Conservation (phyloP, 2,797 vertebrate species). For the Caiman crocodilus region DNA sequence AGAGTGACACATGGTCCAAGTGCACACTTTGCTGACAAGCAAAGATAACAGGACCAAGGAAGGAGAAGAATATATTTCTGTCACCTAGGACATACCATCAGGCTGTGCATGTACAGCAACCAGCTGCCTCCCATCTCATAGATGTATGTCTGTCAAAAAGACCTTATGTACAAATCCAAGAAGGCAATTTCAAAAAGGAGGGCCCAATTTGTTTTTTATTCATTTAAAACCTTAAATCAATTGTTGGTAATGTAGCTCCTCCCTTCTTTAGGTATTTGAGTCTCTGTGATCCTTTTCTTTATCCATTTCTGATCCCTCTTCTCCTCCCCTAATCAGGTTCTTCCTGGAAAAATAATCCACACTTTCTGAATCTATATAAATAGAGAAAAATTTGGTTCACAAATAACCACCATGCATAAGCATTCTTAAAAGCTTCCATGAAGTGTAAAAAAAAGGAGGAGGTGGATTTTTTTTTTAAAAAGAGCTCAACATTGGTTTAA, state of each 20-base stretch:
- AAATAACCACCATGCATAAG: neutral
- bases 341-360: neutral
- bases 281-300: neutral
- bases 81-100: neutral
- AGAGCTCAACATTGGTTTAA: neutral
- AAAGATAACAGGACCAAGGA: neutral
- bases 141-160: neutral
- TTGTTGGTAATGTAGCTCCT: neutral
- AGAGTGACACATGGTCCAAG: neutral
- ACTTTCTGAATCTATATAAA: neutral
- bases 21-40: neutral
- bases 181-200: neutral
- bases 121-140: neutral
- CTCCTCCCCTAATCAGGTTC: neutral
- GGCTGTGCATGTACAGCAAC: rapidly evolving
- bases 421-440: neutral
- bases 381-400: neutral
- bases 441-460: neutral
- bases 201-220: neutral
- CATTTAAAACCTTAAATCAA: neutral
- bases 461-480: neutral
- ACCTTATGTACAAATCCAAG: neutral
- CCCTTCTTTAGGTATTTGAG: neutral
- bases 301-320: neutral
- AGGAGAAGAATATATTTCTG: neutral